A percentile compares a stretch with the other conserved stretches of the same genome.
Conservation (phyloP, 2,888 invertebrate species). For the Caenorhabditis auriculariae region DNA sequence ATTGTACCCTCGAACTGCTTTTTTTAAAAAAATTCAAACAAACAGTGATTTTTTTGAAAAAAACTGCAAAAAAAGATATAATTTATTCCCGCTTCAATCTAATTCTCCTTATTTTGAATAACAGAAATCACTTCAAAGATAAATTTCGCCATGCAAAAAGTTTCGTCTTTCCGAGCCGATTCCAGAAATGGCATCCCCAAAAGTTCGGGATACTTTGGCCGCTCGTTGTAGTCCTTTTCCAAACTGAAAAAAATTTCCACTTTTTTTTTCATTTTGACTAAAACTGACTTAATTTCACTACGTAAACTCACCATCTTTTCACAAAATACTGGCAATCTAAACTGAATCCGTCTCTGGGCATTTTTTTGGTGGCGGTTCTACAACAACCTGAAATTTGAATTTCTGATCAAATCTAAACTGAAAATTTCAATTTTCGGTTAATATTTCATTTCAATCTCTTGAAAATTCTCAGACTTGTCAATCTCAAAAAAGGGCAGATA, state of each 20-base stretch:
- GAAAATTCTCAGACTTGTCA: too few species aligned
- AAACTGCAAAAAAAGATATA: too few species aligned
- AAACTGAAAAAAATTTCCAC: slow-evolving; percentile 71
- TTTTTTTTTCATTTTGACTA: too few species aligned
- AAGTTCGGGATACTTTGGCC: slow-evolving; percentile 86
- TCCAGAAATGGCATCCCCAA: slow-evolving; percentile 74
- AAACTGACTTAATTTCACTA: too few species aligned
- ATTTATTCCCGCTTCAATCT: too few species aligned
- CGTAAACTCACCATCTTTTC: slow-evolving; percentile 76
- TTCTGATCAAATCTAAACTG: background rate
- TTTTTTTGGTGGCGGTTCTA: slow-evolving; percentile 83
- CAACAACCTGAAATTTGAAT: slow-evolving; percentile 73
- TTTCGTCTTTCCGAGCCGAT: slow-evolving; percentile 43
- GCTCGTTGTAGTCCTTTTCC: slow-evolving; percentile 79
- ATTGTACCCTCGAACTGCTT: too few species aligned
- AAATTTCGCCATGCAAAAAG: slow-evolving; percentile 48
- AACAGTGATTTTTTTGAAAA: too few species aligned
- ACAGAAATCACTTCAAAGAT: slow-evolving; percentile 24
- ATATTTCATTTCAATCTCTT: too few species aligned
- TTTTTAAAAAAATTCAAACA: too few species aligned
- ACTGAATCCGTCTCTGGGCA: slow-evolving; percentile 76
- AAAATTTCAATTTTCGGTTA: too few species aligned
- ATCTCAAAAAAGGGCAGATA: too few species aligned
- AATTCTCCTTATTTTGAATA: too few species aligned
- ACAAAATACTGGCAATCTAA: slow-evolving; percentile 86